Evolutionary conservation across 92 coral and sea anemone genomes (phyloP).

Genomic region (Phymanthus crucifer): DNA sequence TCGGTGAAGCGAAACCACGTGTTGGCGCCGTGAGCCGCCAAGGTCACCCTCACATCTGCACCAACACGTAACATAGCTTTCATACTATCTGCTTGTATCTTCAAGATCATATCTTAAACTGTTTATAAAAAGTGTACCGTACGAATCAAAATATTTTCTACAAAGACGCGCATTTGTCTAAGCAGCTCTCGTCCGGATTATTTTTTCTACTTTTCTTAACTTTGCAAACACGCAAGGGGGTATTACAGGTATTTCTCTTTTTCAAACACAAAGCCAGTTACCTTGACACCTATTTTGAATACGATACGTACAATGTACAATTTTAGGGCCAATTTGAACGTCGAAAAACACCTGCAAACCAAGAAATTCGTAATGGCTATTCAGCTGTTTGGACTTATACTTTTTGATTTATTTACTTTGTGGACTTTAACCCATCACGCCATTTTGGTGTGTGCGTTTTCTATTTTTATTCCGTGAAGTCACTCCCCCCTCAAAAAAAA

Average conservation of each 20-base stretch:
- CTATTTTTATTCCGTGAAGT: constrained; percentile 1
- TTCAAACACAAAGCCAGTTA: not conserved
- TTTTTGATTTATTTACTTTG: not conserved
- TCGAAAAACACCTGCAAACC: not conserved
- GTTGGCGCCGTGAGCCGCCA: constrained; percentile 14
- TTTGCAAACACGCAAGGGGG: not conserved
- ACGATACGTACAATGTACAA: not conserved
- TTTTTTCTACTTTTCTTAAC: not conserved
- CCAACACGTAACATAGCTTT: too few relatives aligned
- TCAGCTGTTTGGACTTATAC: not conserved
- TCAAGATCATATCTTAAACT: too few relatives aligned
- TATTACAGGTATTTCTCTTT: not conserved
- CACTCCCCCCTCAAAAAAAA: not conserved
- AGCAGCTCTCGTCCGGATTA: not conserved
- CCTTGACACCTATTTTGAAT: not conserved
- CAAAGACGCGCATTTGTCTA: not conserved
- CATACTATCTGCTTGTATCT: too few relatives aligned
- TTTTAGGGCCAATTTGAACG: not conserved
- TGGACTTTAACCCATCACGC: constrained; percentile 14
- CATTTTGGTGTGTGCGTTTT: not conserved
- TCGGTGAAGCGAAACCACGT: constrained; percentile 27
- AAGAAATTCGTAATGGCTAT: not conserved
- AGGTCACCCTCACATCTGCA: constrained; percentile 19
- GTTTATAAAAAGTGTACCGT: too few relatives aligned
- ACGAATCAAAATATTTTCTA: not conserved